A percentile compares a stretch with the other conserved stretches of the same genome.
Evolutionary conservation across 2,113 vertebrate species (phyloP).

Genomic region (Taxidea taxus): DNA sequence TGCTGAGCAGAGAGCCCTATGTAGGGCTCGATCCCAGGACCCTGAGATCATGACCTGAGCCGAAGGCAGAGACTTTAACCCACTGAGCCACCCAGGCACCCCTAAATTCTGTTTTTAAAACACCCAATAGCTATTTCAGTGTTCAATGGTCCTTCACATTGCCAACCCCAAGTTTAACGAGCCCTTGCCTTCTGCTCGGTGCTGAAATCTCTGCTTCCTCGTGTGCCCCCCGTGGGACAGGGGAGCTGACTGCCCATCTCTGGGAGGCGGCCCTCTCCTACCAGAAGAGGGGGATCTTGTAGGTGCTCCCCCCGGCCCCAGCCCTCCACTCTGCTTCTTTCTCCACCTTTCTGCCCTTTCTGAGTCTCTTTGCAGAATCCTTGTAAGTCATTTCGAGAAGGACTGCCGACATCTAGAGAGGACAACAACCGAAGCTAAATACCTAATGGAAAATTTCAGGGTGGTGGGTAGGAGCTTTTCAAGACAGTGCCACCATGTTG

Average conservation of each 20-base stretch:
- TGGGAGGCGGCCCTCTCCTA: accelerated
- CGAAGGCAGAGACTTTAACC: no score
- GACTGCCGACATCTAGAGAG: not conserved
- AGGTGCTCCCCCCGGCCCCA: not conserved
- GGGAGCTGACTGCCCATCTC: not conserved
- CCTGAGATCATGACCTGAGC: no score
- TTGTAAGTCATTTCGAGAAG: not conserved
- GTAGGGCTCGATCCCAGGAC: no score
- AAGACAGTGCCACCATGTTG: not conserved
- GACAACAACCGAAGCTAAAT: not conserved
- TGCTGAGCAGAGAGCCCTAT: no score
- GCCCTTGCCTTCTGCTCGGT: not conserved
- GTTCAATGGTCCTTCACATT: not conserved
- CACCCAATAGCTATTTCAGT: not conserved
- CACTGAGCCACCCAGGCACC: no score
- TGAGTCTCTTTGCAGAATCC: not conserved
- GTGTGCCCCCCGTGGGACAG: accelerated
- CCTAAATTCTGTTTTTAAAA: not conserved
- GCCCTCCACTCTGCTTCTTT: not conserved
- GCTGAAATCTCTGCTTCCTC: not conserved
- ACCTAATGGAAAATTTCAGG: not conserved
- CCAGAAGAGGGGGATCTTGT: no score
- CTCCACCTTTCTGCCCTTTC: not conserved
- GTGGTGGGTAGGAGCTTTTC: not conserved
- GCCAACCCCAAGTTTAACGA: not conserved